Base-by-base conservation (phyloP, 2,797 vertebrate species). In the Notolabrus celidotus region DNA sequence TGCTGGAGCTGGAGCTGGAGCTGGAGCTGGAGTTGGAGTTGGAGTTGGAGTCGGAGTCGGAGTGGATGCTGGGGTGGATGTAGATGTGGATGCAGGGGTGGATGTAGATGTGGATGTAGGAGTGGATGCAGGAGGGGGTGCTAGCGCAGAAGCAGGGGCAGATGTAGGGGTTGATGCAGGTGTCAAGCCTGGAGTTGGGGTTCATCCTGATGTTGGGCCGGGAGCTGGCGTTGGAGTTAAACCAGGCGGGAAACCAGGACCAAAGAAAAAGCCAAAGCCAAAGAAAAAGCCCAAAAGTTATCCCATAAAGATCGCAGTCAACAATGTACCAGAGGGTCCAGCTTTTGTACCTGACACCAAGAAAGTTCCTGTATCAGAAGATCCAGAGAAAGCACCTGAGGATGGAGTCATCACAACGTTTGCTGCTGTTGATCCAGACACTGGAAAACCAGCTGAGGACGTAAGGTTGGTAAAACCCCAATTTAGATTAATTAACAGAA, bases 301-400 rank as follows among this genome's bases (percentile, higher is more conserved):
- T 85, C 91, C 94, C n/a, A 86, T 99, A 63, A 96, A 84, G 88
- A 94, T 99, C 61, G 82, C 88, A 12, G 96, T 99, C 46, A 94
- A 95, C 65, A 95, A 99, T 60, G 67, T 96, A 34, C 88, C 61
- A 2, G 97, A 99, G 81, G 95, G 93, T 39, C 93, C 94, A 42
- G 6, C 65, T 7, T 99, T 99, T 72, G 77, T 68, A 4, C 95
- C 95, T 16, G 51, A 59, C 7, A 91, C 79, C 15, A 92, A 95
- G 85, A 57, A 77, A 0, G 61, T 97, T 68, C 77, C 88, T n/a
- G 80, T 94, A 16, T 95, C 92, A 10, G 97, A 97, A 78, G 92
- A 92, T 49, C 87, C 92, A 56, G 70, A 83, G 0, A 46, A 84
- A 10, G 42, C 71, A 3, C 82, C 87, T 22, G 50, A 91, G 64